phyloP scores from a whole-genome alignment of 2,888 invertebrate species.

The Cryptophagus acutangulus region DNA sequence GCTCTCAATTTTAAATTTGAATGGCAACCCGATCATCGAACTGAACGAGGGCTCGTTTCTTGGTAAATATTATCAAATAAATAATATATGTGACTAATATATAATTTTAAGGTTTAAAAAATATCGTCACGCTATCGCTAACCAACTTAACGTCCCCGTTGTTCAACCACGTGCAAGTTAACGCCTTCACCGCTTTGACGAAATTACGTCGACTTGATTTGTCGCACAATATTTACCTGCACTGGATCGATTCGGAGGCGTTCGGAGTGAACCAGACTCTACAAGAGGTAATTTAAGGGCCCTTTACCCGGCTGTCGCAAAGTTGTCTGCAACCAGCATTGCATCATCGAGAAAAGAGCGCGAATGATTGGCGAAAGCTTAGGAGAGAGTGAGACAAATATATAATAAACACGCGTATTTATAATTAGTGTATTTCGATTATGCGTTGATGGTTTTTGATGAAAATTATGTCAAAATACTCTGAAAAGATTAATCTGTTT shows the following conservation, averaged over 20 bases:
- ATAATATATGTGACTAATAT: not conserved
- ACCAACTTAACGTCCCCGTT: conserved; percentile 56
- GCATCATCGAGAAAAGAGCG: too few species aligned
- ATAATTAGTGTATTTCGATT: too few species aligned
- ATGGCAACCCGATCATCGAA: conserved; percentile 57
- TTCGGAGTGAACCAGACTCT: conserved; percentile 52
- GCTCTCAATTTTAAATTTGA: conserved; percentile 56
- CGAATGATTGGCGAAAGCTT: too few species aligned
- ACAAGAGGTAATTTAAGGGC: too few species aligned
- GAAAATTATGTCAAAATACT: too few species aligned
- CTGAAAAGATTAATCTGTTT: too few species aligned
- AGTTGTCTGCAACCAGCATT: too few species aligned
- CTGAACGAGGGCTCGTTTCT: conserved; percentile 58
- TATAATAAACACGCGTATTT: too few species aligned
- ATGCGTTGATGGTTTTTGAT: too few species aligned
- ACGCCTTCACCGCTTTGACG: conserved; percentile 37
- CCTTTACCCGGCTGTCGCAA: too few species aligned
- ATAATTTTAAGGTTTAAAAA: conserved; percentile 49
- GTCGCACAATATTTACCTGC: conserved; percentile 34
- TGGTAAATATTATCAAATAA: conserved; percentile 43
- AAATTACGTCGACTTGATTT: conserved; percentile 37
- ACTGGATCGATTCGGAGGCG: conserved; percentile 56
- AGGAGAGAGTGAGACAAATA: too few species aligned
- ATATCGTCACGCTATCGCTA: conserved; percentile 55
- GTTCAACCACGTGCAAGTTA: conserved; percentile 50